These are phyloP conservation scores for Platygyra sinensis DNA, from an alignment of 64 coral and sea anemone species.

Conservation along the genomic window DNA sequence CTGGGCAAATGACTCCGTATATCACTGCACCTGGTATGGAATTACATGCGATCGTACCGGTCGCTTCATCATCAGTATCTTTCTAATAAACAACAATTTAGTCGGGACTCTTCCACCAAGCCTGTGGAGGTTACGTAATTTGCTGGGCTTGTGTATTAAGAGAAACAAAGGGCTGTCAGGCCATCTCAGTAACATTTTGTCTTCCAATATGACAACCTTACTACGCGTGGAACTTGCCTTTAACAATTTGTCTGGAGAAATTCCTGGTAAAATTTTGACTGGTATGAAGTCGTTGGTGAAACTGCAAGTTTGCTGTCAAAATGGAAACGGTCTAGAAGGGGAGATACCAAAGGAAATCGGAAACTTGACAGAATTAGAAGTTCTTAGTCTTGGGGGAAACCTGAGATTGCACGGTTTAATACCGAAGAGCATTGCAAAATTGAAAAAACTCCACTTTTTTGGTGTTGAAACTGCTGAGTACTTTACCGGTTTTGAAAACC, in stretches of 20 bases:
- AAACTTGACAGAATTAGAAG: slow-evolving; percentile 65
- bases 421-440: slow-evolving; percentile 68
- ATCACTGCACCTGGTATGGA: slow-evolving; percentile 78
- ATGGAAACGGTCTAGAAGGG: slow-evolving; percentile 44
- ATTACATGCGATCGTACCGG: slow-evolving; percentile 53
- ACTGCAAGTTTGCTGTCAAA: slow-evolving; percentile 80
- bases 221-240: slow-evolving; percentile 41
- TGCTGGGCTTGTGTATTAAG: slow-evolving; percentile 59
- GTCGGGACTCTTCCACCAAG: slow-evolving; percentile 68
- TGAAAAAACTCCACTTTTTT: slow-evolving; percentile 72
- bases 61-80: slow-evolving; percentile 56
- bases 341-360: slow-evolving; percentile 71
- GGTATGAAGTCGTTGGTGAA: slow-evolving; percentile 54
- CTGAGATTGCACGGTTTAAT: slow-evolving; percentile 36
- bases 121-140: slow-evolving; percentile 77
- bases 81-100: slow-evolving; percentile 60
- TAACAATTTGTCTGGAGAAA: slow-evolving; percentile 9
- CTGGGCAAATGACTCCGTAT: slow-evolving; percentile 43
- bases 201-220: slow-evolving; percentile 74
- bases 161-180: slow-evolving; percentile 30
- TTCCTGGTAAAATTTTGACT: slow-evolving; percentile 50
- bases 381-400: slow-evolving; percentile 74
- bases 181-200: slow-evolving; percentile 42
- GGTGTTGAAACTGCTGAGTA: slow-evolving; percentile 47
- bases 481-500: slow-evolving; percentile 35